Conservation (phyloP, 2,888 invertebrate species). For the Cantharis nigra region DNA sequence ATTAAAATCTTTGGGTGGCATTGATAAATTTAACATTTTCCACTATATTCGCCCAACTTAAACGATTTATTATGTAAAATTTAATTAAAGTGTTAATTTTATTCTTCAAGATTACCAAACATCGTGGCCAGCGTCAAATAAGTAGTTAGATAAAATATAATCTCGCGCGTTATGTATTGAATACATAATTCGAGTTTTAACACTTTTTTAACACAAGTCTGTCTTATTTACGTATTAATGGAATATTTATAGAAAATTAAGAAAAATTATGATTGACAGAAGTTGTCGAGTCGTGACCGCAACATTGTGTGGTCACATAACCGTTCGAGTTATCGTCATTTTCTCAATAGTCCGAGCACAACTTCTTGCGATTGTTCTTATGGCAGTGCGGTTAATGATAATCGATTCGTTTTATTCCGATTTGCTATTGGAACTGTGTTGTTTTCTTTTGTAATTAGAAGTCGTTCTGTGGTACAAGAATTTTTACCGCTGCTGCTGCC, state of each 20-base stretch:
- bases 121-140: neutral
- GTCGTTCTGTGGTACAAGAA: slow-evolving; percentile 19
- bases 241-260: slow-evolving; percentile 20
- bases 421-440: slow-evolving; percentile 41
- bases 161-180: neutral
- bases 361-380: slow-evolving; percentile 46
- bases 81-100: slow-evolving; percentile 12
- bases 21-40: slow-evolving; percentile 1
- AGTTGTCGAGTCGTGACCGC: slow-evolving; percentile 34
- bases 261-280: slow-evolving; percentile 45
- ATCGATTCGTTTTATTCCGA: slow-evolving; percentile 50
- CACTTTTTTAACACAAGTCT: neutral
- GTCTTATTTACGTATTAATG: neutral
- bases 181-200: neutral
- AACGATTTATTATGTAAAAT: slow-evolving; percentile 8
- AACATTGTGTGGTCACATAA: slow-evolving; percentile 47
- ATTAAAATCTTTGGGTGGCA: slow-evolving; percentile 22
- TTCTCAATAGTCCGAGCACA: slow-evolving; percentile 42
- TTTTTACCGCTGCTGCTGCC: neutral
- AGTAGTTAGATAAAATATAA: neutral
- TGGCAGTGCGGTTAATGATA: slow-evolving; percentile 48
- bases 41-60: neutral
- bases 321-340: slow-evolving; percentile 45
- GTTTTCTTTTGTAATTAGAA: slow-evolving; percentile 37
- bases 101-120: neutral